A percentile compares a stretch with the other conserved stretches of the same genome.
These are phyloP conservation scores for Acrocephalus arundinaceus DNA, from an alignment of 2,113 vertebrate genomes.

Conservation along the genomic window DNA sequence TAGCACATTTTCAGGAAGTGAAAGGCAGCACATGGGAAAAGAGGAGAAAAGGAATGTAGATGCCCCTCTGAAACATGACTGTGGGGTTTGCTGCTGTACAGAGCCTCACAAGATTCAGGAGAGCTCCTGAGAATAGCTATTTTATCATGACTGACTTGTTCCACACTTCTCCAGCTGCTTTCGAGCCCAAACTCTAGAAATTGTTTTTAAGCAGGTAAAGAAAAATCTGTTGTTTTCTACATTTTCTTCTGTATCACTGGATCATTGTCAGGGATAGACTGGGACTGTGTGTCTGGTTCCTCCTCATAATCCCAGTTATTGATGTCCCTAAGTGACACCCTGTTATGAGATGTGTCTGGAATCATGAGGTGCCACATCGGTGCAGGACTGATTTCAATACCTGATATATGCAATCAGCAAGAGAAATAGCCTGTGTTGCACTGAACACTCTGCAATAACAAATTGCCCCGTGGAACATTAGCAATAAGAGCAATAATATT, in stretches of 20 bases:
- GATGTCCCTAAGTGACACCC: slow-evolving; percentile 17
- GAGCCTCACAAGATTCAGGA: neutral
- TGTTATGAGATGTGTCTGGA: slow-evolving; percentile 32
- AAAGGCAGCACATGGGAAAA: neutral
- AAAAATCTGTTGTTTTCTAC: neutral
- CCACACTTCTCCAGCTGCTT: neutral
- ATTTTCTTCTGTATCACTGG: neutral
- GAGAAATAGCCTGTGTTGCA: slow-evolving; percentile 3
- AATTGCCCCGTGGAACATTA: slow-evolving; percentile 3
- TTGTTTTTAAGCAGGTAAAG: neutral
- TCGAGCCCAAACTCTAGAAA: neutral
- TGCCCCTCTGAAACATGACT: neutral
- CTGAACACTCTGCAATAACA: neutral
- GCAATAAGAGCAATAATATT: slow-evolving; percentile 25
- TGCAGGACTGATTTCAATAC: slow-evolving; percentile 24
- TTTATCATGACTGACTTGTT: neutral
- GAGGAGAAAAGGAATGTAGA: no score
- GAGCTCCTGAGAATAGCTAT: neutral
- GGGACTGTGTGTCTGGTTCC: neutral
- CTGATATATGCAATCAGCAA: slow-evolving; percentile 33
- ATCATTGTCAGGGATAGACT: neutral
- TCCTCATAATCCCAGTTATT: slow-evolving; percentile 25
- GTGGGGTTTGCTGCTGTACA: neutral
- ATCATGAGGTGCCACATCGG: slow-evolving; percentile 3
- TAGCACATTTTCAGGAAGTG: neutral